Evolutionary conservation across 2,888 invertebrate species (phyloP), one percentile per base, ranked within the genome.

Genomic region (Rugalucina vietnamica): DNA sequence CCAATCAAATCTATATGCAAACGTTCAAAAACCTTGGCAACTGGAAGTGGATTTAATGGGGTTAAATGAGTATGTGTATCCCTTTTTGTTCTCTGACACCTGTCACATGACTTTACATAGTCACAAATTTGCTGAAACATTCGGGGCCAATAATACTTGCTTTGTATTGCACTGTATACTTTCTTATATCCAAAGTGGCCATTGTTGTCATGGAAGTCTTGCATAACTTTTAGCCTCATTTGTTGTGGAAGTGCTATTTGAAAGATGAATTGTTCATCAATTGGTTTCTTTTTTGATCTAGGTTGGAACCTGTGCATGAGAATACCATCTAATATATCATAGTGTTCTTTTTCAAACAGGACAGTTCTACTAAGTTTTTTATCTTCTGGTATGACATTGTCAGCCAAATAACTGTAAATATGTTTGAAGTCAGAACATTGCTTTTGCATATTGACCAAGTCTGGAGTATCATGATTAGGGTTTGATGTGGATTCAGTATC

Each of bases 41-140:
- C 81, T 21, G 81, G 81, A 24, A 81, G 72, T 14, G 75, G 60
- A 27, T 80, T 74, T 21, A 80, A 34, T 36, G 80, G 80, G 0
- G 75, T 80, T 29, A 29, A 1, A 21, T 70, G 32, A 1, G 49
- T 8, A 50, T 71, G n/a, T 18, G 73, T n/a, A 34, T 50, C 71
- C 27, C 78, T 49, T 54, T 87, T 88, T 12, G 76, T 49, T 24
- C 79, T 32, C 76, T 87, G 87, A 77, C 87, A 85, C 29, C 24
- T 76, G 29, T 85, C 82, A 74, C 83, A 85, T 37, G 81, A 76
- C 14, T 77, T 39, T 21, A 85, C 70, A 70, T 79, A 85, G n/a
- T 82, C 71, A 36, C 36, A 32, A 18, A 84, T 65, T 39, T 83
- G 74, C 34, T 84, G 82, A 50, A 49, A 70, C 81, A 85, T 81